Percentiles rank a stretch among this genome's conserved stretches.
Evolutionary conservation across 2,888 invertebrate species (phyloP).

Genomic region (Plusia festucae): DNA sequence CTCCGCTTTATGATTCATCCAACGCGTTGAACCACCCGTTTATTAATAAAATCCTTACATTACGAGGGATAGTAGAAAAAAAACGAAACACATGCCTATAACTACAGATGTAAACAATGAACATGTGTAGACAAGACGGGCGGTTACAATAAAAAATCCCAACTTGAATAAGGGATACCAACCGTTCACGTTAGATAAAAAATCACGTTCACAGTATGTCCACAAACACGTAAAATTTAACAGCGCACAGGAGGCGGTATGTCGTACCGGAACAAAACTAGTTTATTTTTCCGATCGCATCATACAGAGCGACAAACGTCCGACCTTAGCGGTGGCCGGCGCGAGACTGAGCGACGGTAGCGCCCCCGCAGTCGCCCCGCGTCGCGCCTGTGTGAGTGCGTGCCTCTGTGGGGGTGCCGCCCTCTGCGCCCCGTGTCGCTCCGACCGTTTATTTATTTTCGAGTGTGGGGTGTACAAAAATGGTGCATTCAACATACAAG

Average conservation of each 20-base stretch:
- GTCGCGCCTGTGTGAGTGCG: constrained; percentile 70
- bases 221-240: constrained; percentile 80
- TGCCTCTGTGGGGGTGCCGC: constrained; percentile 72
- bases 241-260: constrained; percentile 78
- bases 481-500: constrained; percentile 63
- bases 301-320: constrained; percentile 78
- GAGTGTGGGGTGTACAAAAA: constrained; percentile 74
- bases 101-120: constrained; percentile 83
- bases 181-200: constrained; percentile 81
- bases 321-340: constrained; percentile 80
- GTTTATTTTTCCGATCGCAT: constrained; percentile 85
- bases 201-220: constrained; percentile 81
- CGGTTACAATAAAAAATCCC: constrained; percentile 61
- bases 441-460: constrained; percentile 81
- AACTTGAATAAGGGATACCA: constrained; percentile 72
- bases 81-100: constrained; percentile 80
- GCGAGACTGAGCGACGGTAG: constrained; percentile 88
- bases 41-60: constrained; percentile 77
- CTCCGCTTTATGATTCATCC: constrained; percentile 79
- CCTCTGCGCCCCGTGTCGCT: constrained; percentile 64
- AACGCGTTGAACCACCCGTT: constrained; percentile 73
- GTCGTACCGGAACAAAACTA: constrained; percentile 85
- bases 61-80: constrained; percentile 73
- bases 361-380: constrained; percentile 80
- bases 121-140: constrained; percentile 73